Base-by-base conservation (phyloP, 2,113 vertebrate genomes). In the Oncorhynchus tshawytscha region DNA sequence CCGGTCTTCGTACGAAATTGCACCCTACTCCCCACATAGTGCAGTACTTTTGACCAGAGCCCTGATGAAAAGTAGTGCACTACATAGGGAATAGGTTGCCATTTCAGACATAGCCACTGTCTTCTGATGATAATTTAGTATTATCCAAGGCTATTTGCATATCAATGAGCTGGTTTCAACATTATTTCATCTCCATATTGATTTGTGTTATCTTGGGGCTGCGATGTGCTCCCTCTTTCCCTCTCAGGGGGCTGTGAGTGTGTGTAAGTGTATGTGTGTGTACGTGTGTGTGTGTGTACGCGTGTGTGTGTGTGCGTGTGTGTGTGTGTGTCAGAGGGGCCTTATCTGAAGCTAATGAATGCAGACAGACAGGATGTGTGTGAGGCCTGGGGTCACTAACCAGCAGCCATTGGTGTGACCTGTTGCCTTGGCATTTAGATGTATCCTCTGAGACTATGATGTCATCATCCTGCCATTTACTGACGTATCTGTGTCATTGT, bases 71-170 rank as follows among this genome's bases (percentile, higher is more conserved):
- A 45, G 9, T 45, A 45, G 39, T 45, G 9, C 39, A 11, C 39
- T 45, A 45, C 9, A 45, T 45, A 45, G 39, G 39, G 39, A 45
- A 45, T 11, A 3, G 39, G 9, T 9, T 45, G 39, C 39, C 39
- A 45, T 45, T 11, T 45, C 39, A 45, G 39, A 45, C 39, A 45
- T 2, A 45, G 39, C 9, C 2, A 45, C 39, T 45, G 39, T 45
- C 39, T 45, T 45, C 39, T 45, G 18, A 25, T 31, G 39, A 45
- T 59, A 20, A 31, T 27, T 9, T 13, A 34, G 18, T 31, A 22
- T 39, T 72, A 39, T 72, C 71, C 22, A 16, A 24, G 20, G 15
- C 31, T 9, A 72, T 34, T 72, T 72, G 71, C 18, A 72, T 72
- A 34, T 62, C 25, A 62, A 59, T 27, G 3, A 60, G 18, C 48